Base-by-base conservation (phyloP, 2,797 vertebrate genomes). In the Dendrocincla fuliginosa region DNA sequence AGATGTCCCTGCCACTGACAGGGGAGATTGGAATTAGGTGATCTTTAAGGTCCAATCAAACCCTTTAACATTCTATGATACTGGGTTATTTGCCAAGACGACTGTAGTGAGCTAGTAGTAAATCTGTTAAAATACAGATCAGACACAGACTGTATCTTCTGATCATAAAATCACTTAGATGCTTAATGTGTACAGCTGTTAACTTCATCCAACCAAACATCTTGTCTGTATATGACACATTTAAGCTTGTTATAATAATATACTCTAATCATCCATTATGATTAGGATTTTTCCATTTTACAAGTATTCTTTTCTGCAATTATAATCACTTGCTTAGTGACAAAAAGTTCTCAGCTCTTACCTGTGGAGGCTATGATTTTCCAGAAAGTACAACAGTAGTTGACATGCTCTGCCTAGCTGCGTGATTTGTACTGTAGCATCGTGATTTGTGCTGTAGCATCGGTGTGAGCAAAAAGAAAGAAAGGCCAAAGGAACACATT, bases 1-100 rank as follows among this genome's bases (percentile, higher is more conserved):
- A 76, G 1, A 1, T 28, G 27, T 18, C 27, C 28, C 19, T 50
- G 24, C 9, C 13, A 11, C 24, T 46, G 0, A 0, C 0, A 0
- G 13, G 6, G 9, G 39, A 32, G n/a, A 11, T 2, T 49, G 9
- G 41, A 16, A 24, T 35, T 63, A 28, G 44, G 25, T 33, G 32
- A 33, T 33, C 11, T 44, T 56, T 30, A 30, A 22, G 19, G 37
- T 39, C 11, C 23, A 44, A 76, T 57, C 13, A 44, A 69, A 57
- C 13, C 13, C 13, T 20, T 22, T 57, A 57, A 37, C 16, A 15
- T 25, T 25, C 19, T 39, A 11, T 25, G 9, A 44, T 33, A 22
- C 13, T 32, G 49, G 15, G 11, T 63, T 11, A n/a, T 37, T 10
- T 42, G 53, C 12, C 46, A 65, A 79, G n/a, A 76, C 44, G 64